A percentile compares a stretch with the other conserved stretches of the same genome.
phyloP scores from a whole-genome alignment of 2,113 vertebrate species.

The Brienomyrus longianalis region DNA sequence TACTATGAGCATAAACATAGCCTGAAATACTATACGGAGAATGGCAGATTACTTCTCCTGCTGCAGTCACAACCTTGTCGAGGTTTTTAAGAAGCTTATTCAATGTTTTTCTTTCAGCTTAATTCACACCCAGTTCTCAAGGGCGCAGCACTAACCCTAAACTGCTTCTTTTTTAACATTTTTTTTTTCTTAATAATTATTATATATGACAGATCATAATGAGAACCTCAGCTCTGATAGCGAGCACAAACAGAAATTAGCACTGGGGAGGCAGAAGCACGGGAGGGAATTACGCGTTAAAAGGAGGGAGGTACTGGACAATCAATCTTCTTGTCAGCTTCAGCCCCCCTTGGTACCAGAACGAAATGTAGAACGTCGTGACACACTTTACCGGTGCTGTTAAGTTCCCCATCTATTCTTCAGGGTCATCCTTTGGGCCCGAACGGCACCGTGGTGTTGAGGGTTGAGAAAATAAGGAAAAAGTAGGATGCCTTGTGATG shows the following conservation, averaged over 20 bases:
- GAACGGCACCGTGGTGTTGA: conserved; percentile 2
- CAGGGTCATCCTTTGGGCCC: not conserved
- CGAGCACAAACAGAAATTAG: not conserved
- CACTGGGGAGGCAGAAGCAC: not conserved
- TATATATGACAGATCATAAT: not conserved
- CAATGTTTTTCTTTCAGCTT: not conserved
- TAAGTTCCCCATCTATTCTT: conserved; percentile 26
- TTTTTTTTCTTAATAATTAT: not conserved
- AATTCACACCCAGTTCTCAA: not conserved
- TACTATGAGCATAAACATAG: not conserved
- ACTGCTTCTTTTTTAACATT: not conserved
- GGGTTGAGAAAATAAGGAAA: not conserved
- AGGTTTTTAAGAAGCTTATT: not conserved
- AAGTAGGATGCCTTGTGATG: not conserved
- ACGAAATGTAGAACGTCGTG: conserved; percentile 11
- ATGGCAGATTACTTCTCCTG: not conserved
- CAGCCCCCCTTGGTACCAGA: conserved; percentile 22
- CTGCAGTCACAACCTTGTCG: too few species aligned
- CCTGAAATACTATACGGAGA: not conserved
- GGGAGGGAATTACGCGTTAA: not conserved
- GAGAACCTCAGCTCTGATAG: not conserved
- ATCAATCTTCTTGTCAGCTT: conserved; percentile 24
- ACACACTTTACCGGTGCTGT: not conserved
- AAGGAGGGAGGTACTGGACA: conserved; percentile 4
- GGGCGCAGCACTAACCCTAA: not conserved